These are phyloP conservation scores for Ochropacha duplaris DNA, from an alignment of 2,888 invertebrate genomes.

Conservation along the genomic window DNA sequence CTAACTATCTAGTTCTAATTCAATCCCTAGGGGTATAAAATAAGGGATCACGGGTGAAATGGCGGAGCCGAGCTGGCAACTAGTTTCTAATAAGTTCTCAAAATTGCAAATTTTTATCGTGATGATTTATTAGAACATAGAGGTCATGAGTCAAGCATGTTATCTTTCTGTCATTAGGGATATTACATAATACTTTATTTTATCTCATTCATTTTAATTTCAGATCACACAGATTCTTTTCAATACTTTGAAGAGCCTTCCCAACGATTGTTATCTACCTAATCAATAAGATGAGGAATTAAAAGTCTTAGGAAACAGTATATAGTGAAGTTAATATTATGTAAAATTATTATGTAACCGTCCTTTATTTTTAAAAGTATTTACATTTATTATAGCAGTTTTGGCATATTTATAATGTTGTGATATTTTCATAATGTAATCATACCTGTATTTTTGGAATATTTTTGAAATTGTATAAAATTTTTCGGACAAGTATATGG, in stretches of 20 bases:
- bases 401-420: constrained; percentile 77
- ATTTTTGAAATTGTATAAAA: constrained; percentile 74
- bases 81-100: too few species aligned
- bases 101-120: too few species aligned
- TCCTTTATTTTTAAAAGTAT: constrained; percentile 72
- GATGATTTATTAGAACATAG: neutral
- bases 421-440: constrained; percentile 78
- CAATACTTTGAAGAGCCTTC: constrained; percentile 37
- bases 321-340: constrained; percentile 63
- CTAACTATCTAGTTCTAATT: too few species aligned
- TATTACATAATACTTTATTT: neutral
- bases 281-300: constrained; percentile 56
- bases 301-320: constrained; percentile 54
- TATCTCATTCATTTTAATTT: constrained; percentile 17
- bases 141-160: neutral
- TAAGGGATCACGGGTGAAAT: too few species aligned
- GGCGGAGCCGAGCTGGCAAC: too few species aligned
- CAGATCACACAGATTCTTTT: constrained; percentile 42
- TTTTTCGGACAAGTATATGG: constrained; percentile 76
- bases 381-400: constrained; percentile 75
- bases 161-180: neutral
- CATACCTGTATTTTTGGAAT: constrained; percentile 73
- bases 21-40: too few species aligned
- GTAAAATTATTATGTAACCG: constrained; percentile 71
- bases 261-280: constrained; percentile 37